These are phyloP conservation scores for Pseudomyrmex dendroicus DNA, from an alignment of 1,140 invertebrate genomes.

Conservation along the genomic window DNA sequence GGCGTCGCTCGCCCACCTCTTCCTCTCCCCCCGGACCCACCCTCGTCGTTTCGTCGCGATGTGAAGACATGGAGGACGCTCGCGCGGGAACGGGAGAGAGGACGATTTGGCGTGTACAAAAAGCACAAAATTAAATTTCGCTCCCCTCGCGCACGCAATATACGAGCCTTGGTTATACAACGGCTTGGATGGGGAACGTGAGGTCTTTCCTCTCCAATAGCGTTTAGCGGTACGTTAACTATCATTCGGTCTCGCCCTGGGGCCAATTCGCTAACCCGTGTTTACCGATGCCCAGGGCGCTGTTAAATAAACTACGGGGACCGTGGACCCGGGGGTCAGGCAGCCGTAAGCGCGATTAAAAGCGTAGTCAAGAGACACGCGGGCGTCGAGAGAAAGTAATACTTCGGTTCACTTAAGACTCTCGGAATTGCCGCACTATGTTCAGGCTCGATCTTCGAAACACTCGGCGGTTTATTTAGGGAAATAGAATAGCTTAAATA, in stretches of 20 bases:
- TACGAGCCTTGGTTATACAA: constrained; percentile 73
- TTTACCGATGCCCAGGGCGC: constrained; percentile 85
- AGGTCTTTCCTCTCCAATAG: constrained; percentile 81
- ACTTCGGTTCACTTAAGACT: not conserved
- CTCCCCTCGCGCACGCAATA: constrained; percentile 82
- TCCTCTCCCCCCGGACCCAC: constrained; percentile 59
- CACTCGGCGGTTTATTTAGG: not conserved
- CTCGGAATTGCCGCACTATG: no score
- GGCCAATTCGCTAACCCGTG: constrained; percentile 85
- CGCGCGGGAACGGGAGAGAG: constrained; percentile 54
- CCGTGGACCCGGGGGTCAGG: constrained; percentile 66
- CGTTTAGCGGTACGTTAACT: constrained; percentile 85
- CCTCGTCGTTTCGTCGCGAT: constrained; percentile 63
- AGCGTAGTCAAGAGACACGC: constrained; percentile 58
- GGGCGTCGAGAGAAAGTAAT: constrained; percentile 44
- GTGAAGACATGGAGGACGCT: constrained; percentile 59
- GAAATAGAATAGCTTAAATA: not conserved
- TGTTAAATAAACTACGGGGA: constrained; percentile 84
- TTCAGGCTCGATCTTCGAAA: no score
- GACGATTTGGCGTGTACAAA: constrained; percentile 83
- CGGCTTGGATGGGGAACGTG: constrained; percentile 63
- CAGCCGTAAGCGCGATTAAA: constrained; percentile 72
- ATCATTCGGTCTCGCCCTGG: constrained; percentile 83
- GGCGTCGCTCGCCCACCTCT: constrained; percentile 70
- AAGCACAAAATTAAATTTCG: constrained; percentile 85